Evolutionary conservation across 2,113 vertebrate species (phyloP), one percentile per base, ranked within the genome.

Genomic region (Corydoras sp.): DNA sequence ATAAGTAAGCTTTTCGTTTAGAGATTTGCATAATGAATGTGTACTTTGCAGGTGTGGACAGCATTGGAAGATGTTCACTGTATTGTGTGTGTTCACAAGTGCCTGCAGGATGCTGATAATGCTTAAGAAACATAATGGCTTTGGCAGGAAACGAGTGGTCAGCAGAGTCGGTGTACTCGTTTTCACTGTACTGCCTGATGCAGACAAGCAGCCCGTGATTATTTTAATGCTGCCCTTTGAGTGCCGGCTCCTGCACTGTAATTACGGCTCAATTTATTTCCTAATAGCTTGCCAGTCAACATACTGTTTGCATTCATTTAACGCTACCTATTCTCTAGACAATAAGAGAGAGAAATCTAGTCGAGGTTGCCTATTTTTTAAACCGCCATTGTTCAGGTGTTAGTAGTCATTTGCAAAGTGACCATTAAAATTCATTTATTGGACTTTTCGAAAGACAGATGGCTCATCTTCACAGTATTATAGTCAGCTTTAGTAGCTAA

Each of bases 21-120:
- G 62, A 62, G 75, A 77, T 81, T 71, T 80, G 62, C 68, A 72
- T 73, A 78, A 76, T 72, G 63, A 69, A 65, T 49, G 58, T 12
- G 15, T 53, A 71, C 53, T 49, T 65, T 72, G 63, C 60, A 55
- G 62, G 30, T 65, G 58, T 15, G 10, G 32, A 67, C 59, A 64
- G 53, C 50, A 24, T 62, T 15, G 43, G 29, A 48, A 14, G 53
- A 54, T 66, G 56, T 71, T 69, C 69, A 61, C 73, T 65, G 14
- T 54, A 56, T 48, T 24, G 58, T 64, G 51, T 13, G n/a, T 55
- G 31, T 62, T 31, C 10, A 18, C 67, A 54, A 29, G 59, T 3
- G 69, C 24, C 7, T 64, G 30, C 65, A 11, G 5, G 62, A 81
- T 64, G 62, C 74, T 66, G 68, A 79, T 70, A 49, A 59, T 15